Conservation (phyloP, 2,797 vertebrate genomes). For the Xerus rutilus region DNA sequence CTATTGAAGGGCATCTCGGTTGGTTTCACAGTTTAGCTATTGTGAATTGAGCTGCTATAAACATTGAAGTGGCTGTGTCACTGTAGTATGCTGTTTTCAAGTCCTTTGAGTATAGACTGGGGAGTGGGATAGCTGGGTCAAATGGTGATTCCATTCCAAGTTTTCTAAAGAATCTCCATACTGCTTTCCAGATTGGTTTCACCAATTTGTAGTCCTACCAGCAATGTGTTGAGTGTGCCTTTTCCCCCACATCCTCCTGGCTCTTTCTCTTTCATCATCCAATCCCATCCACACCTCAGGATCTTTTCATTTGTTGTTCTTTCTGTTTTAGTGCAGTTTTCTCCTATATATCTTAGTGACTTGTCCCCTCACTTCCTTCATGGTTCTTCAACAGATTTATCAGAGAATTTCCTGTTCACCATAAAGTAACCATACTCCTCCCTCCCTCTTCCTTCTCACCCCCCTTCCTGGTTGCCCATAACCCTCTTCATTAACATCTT, state of each 20-base stretch:
- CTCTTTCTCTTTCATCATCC: not conserved
- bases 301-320: not conserved
- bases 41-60: no score
- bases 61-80: no score
- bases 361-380: not conserved
- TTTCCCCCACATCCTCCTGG: not conserved
- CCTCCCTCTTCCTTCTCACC: not conserved
- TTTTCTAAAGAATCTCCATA: no score
- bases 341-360: not conserved
- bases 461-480: not conserved
- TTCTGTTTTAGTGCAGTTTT: not conserved
- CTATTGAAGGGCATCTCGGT: no score
- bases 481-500: not conserved
- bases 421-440: not conserved
- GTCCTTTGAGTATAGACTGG: no score
- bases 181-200: no score
- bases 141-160: no score
- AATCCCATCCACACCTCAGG: rapidly evolving
- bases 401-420: not conserved
- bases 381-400: not conserved
- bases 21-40: no score
- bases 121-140: no score
- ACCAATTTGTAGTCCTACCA: no score
- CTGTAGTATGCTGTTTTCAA: no score
- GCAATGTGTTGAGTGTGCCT: no score